phyloP scores from a whole-genome alignment of 2,797 vertebrate species.

The Pseudochromis fuscus region DNA sequence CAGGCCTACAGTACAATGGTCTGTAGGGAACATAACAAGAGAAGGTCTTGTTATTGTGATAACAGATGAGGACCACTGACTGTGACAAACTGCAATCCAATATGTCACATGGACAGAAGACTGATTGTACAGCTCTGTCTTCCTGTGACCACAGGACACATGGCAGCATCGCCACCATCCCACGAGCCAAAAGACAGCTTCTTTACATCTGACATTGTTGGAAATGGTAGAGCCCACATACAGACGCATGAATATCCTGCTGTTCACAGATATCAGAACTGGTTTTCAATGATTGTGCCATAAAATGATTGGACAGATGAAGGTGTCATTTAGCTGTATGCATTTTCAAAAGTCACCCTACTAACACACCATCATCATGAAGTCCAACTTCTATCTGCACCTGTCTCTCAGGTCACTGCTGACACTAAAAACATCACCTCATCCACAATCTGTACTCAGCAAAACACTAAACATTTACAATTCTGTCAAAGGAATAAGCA shows the following conservation, averaged over 20 bases:
- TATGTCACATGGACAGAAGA: conserved; percentile 66
- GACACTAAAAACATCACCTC: conserved; percentile 38
- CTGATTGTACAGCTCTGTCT: conserved; percentile 61
- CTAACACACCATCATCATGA: conserved; percentile 7
- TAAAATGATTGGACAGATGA: neutral
- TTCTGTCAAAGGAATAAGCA: neutral
- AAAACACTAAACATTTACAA: conserved; percentile 16
- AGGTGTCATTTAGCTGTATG: too few species aligned
- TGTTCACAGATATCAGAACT: conserved; percentile 8
- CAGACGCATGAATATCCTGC: neutral
- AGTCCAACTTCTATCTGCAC: neutral
- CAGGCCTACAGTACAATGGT: conserved; percentile 39
- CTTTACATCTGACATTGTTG: conserved; percentile 2
- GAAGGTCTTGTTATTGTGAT: conserved; percentile 61
- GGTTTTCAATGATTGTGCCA: neutral
- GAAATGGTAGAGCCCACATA: neutral
- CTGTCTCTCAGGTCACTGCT: conserved; percentile 3
- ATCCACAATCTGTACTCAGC: conserved; percentile 6
- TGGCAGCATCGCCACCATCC: conserved; percentile 11
- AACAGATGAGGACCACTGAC: conserved; percentile 55
- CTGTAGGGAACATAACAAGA: conserved; percentile 57
- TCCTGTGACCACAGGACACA: conserved; percentile 46
- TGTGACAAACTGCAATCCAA: conserved; percentile 71
- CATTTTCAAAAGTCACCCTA: neutral
- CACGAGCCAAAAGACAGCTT: neutral